phyloP scores from a whole-genome alignment of 2,113 vertebrate species.

The Archocentrus centrarchus region DNA sequence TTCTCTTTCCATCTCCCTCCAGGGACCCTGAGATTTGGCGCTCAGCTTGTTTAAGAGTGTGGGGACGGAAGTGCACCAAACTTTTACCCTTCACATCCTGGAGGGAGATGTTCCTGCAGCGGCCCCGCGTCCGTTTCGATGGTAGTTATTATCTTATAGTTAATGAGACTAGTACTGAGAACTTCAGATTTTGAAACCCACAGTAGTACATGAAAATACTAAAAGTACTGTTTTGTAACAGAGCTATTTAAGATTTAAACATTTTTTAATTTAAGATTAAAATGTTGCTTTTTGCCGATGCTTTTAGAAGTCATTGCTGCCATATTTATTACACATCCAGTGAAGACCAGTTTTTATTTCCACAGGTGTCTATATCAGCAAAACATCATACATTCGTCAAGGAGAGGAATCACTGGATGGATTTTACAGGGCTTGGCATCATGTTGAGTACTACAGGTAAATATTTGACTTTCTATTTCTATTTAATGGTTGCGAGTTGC shows the following conservation, averaged over 20 bases:
- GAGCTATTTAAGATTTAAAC: too few species aligned
- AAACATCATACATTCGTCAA: slow-evolving; percentile 96
- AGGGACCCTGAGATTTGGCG: slow-evolving; percentile 99
- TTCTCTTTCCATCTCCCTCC: slow-evolving; percentile 30
- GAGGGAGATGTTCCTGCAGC: slow-evolving; percentile 97
- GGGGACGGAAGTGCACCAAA: slow-evolving; percentile 94
- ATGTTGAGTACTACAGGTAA: slow-evolving; percentile 98
- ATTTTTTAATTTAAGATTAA: too few species aligned
- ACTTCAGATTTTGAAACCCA: not conserved
- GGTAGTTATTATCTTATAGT: slow-evolving; percentile 78
- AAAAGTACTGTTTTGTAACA: too few species aligned
- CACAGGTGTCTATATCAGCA: slow-evolving; percentile 96
- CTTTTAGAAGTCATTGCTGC: not conserved
- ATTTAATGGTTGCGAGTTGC: not conserved
- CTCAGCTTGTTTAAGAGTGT: slow-evolving; percentile 91
- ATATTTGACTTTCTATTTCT: not conserved
- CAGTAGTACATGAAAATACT: not conserved
- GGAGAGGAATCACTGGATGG: slow-evolving; percentile 98
- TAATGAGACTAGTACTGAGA: not conserved
- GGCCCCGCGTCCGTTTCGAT: slow-evolving; percentile 95
- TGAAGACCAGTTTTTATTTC: not conserved
- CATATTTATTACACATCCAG: not conserved
- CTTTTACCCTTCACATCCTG: slow-evolving; percentile 90
- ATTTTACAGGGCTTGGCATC: slow-evolving; percentile 98
- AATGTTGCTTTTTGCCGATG: not conserved